Base-by-base conservation (phyloP, 1,140 invertebrate species). In the Daktulosphaira vitifoliae region DNA sequence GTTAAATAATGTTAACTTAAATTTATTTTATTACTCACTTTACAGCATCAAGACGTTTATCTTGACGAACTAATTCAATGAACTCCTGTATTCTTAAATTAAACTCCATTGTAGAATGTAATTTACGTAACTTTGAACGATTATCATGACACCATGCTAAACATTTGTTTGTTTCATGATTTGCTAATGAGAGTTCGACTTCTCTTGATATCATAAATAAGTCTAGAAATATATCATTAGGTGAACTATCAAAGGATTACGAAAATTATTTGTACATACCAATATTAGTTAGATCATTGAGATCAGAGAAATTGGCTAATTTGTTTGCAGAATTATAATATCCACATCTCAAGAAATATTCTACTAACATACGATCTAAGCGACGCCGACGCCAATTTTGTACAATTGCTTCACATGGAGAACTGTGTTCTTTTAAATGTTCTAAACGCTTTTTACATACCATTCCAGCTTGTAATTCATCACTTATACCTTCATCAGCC, bases 81-180 rank as follows among this genome's bases (percentile, higher is more conserved):
- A 97, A 97, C 75, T 98, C 95, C 77, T 92, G 90, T 70, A 96
- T 86, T 23, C 93, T 81, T 64, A 98, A 80, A 75, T 94, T 93
- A 73, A 96, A 96, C 74, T 91, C 89, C 81, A 92, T 87, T 25
- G 82, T 89, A 20, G 87, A 90, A 71, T 91, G 90, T 56, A 96
- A 81, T 78, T 96, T 97, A 46, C 93, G 80, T 49, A 98, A 80
- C 74, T 97, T 98, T 3, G 92, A 96, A 74, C 92, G 89, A 78
- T 99, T 98, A 71, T 98, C 96, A 71, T 92, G 87, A 74, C 95
- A 97, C 96, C 96, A 99, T 52, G 86, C 81, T n/a, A 97, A 80
- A 73, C 94, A 96, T 70, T 90, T 89, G 3, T 80, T 78, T 6
- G 92, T 96, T 74, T 96, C 90, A 64, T 85, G 84, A 65, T 82